Evolutionary conservation across 1,140 invertebrate species (phyloP), one percentile per base, ranked within the genome.

Genomic region (Drosophila saltans): DNA sequence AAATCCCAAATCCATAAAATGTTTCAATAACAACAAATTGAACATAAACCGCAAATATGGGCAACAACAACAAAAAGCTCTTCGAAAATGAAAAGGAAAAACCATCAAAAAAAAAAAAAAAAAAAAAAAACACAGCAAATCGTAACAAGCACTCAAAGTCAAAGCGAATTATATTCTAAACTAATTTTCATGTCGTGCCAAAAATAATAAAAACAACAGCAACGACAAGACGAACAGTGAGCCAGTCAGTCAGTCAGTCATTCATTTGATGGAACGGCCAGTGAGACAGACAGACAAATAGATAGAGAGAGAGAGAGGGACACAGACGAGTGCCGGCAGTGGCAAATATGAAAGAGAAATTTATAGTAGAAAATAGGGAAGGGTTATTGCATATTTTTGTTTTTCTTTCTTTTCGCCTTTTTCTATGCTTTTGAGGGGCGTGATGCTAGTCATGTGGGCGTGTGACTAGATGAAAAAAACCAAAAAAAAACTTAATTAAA

Each of bases 101-200:
- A 56, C 10, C 26, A 24, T 61, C n/a, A 36, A 7, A 7, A 6
- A 36, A 2, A 11, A 1, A 57, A 10, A 40, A 45, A 26, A 72
- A 72, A 71, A 59, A 71, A 45, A 66, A 76, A 66, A 69, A 21
- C 0, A 1, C 21, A 48, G 79, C 82, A 88, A 83, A 88, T 86
- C 70, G 83, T 86, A 88, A 88, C 83, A 83, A 89, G 83, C 83
- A 88, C 83, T 88, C 83, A 88, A 83, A 89, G 83, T 89, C 83
- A 88, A 88, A 88, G 83, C 83, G 78, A 88, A 88, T 88, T 88
- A 88, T 83, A 77, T 89, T 88, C 83, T 88, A 88, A 88, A 88
- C 83, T 88, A 89, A 88, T 88, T 88, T 86, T 88, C 83, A 77
- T 88, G 83, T 83, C 83, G 83, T 88, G 83, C 83, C 83, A 88